These are phyloP conservation scores for Loripinus fragilis DNA, from an alignment of 2,888 invertebrate genomes.

Conservation along the genomic window DNA sequence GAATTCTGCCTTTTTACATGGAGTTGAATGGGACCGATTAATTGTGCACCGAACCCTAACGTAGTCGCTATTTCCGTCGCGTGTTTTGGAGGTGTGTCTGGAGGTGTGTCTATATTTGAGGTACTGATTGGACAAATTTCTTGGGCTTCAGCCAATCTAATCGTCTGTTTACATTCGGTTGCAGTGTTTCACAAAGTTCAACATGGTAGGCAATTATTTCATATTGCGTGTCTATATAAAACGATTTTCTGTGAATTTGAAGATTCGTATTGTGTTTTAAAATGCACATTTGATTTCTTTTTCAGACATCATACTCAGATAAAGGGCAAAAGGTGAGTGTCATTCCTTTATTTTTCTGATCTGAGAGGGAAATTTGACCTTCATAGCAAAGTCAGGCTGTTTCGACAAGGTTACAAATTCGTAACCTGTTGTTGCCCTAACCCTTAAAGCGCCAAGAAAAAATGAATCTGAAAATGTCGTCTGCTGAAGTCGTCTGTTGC, in stretches of 20 bases:
- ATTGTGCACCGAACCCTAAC: no score
- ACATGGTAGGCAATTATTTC: background rate
- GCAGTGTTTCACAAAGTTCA: background rate
- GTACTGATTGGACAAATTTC: background rate
- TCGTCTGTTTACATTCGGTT: background rate
- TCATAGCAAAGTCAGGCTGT: slow-evolving; percentile 15
- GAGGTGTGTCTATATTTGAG: background rate
- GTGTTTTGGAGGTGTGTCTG: background rate
- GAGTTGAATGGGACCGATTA: no score
- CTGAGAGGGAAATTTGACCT: slow-evolving; percentile 37
- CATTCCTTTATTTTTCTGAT: slow-evolving; percentile 4
- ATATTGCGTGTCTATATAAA: background rate
- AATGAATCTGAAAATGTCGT: no score
- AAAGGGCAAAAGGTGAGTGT: slow-evolving; percentile 60
- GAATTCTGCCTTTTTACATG: no score
- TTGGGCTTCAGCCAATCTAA: background rate
- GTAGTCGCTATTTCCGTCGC: no score
- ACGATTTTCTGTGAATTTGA: background rate
- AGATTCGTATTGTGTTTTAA: background rate
- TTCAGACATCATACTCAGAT: slow-evolving; percentile 58
- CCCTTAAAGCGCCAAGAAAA: no score
- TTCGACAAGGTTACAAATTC: background rate
- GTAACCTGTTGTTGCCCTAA: background rate
- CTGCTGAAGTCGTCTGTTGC: no score
- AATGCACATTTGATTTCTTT: slow-evolving; percentile 41